Evolutionary conservation across 2,797 vertebrate species (phyloP).

Genomic region (Meriones psammophilus): DNA sequence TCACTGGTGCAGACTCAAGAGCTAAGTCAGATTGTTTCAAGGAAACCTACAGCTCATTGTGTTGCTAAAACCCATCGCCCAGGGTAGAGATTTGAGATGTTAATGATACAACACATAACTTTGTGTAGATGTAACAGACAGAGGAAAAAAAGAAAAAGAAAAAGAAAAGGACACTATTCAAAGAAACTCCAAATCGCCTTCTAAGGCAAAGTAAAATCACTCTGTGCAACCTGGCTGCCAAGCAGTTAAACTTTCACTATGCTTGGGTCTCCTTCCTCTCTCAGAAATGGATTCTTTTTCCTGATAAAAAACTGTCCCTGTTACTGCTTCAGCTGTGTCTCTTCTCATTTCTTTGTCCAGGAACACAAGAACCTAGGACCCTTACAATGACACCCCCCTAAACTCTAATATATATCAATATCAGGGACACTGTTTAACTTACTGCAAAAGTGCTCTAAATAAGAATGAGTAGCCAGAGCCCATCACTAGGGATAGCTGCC

Average conservation of each 20-base stretch:
- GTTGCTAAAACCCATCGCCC: background rate
- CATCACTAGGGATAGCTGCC: too few species aligned
- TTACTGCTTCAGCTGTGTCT: background rate
- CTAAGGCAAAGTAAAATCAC: background rate
- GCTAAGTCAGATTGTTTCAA: background rate
- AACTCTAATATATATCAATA: background rate
- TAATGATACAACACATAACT: background rate
- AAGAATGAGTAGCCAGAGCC: background rate
- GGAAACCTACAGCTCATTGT: background rate
- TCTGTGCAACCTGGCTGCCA: background rate
- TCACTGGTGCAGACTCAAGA: background rate
- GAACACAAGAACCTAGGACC: background rate
- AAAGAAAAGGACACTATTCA: background rate
- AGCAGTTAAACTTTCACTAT: background rate
- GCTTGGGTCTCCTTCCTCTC: too few species aligned
- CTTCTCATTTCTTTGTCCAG: background rate
- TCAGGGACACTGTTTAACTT: background rate
- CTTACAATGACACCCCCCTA: background rate
- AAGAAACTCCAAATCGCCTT: background rate
- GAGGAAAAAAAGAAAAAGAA: background rate
- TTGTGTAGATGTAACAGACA: background rate
- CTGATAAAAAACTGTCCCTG: background rate
- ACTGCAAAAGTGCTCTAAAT: background rate
- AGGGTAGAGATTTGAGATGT: background rate
- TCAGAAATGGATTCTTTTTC: background rate